Conservation (phyloP, 2,113 vertebrate genomes). For the Megaceryle torquata region DNA sequence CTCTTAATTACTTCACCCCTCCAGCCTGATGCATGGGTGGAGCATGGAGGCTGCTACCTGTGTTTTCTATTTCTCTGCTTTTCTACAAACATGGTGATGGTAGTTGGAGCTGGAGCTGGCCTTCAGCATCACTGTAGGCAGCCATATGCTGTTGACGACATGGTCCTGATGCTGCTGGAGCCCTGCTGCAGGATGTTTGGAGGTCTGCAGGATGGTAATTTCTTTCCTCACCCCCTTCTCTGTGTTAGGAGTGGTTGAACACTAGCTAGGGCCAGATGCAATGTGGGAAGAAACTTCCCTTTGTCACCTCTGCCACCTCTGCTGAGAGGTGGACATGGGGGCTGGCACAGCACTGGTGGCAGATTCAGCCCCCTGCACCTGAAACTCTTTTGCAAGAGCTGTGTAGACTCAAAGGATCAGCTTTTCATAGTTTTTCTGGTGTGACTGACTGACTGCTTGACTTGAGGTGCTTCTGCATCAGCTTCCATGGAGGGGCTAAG, state of each 20-base stretch:
- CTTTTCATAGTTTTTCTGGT: background rate
- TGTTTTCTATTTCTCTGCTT: background rate
- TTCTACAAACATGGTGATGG: background rate
- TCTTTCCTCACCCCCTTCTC: background rate
- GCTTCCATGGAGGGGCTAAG: background rate
- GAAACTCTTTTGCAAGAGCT: background rate
- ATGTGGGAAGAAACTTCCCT: background rate
- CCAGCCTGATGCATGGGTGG: background rate
- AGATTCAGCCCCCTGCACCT: background rate
- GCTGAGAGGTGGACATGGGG: background rate
- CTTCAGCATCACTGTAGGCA: background rate
- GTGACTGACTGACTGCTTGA: background rate
- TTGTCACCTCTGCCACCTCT: background rate
- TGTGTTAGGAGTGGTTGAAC: background rate
- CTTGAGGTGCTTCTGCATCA: background rate
- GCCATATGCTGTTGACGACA: background rate
- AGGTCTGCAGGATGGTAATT: accelerated
- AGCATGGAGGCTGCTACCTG: background rate
- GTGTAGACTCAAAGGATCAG: background rate
- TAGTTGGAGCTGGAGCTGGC: background rate
- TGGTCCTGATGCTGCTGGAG: background rate
- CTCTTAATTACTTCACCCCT: too few relatives aligned
- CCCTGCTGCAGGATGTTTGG: background rate
- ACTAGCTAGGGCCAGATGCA: background rate
- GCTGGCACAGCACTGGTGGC: background rate